Evolutionary conservation across 2,888 invertebrate genomes (phyloP), one percentile per base, ranked within the genome.

Genomic region (Pandemis cinnamomeana): DNA sequence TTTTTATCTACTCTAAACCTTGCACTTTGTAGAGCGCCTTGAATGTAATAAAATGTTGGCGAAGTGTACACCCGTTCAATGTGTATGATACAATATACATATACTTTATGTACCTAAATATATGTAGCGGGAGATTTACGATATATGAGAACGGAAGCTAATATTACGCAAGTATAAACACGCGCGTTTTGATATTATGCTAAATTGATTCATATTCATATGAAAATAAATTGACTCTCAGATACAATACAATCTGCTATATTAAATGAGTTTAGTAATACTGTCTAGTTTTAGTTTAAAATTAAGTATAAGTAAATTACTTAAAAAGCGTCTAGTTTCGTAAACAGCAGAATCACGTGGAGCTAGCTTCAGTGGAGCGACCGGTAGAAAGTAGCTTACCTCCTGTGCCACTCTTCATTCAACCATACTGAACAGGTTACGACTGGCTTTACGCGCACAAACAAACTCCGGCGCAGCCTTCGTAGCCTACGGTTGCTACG

Each of bases 381-480:
- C 87, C 85, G 87, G 89, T 93, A 93, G 93, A 93, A 93, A 93
- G 93, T 92, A 91, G 92, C 90, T 89, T 90, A 89, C 91, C 91
- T 91, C 91, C 88, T 90, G 88, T 84, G 87, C 91, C 88, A 89
- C 90, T 92, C 92, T 92, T 92, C 92, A 93, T 93, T 93, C 91
- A 93, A 84, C 87, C 86, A 87, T 86, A 85, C 82, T 82, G 89
- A 92, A 92, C 93, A 91, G 91, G 93, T 93, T 91, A 87, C 86
- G 84, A 89, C 89, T 89, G 82, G 90, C 85, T 87, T 79, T 80
- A 87, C 89, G 75, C 89, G 90, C 89, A 90, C 88, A 81, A 67
- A 78, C 78, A 77, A 75, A 82, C 63, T 61, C 67, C 41, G 70
- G 71, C 68, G 75, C 68, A 78, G 77, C 77, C 68, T 78, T 74